Conservation (phyloP, 2,888 invertebrate genomes). For the Hypolimnas misippus region DNA sequence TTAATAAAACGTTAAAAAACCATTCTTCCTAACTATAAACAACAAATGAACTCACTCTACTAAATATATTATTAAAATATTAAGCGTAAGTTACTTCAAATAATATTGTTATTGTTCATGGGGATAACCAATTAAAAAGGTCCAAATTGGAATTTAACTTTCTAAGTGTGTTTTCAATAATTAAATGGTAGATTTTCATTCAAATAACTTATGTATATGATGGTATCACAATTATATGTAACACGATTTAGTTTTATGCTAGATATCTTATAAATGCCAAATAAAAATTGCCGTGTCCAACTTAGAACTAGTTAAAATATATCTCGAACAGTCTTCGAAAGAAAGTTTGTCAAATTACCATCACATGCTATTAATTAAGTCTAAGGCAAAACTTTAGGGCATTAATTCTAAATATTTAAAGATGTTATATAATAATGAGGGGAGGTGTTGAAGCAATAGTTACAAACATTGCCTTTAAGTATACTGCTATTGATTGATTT, state of each 20-base stretch:
- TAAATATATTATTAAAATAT: background rate
- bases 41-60: no score
- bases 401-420: background rate
- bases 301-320: background rate
- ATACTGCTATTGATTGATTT: background rate
- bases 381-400: constrained; percentile 8
- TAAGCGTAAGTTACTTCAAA: background rate
- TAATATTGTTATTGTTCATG: background rate
- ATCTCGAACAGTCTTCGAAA: background rate
- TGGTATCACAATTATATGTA: constrained; percentile 3
- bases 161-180: background rate
- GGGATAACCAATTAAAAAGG: background rate
- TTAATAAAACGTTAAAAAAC: background rate
- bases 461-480: background rate
- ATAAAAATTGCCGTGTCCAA: background rate
- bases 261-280: background rate
- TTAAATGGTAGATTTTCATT: background rate
- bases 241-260: background rate
- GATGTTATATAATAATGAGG: background rate
- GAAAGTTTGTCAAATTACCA: constrained; percentile 6
- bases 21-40: no score
- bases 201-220: background rate
- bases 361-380: constrained; percentile 4
- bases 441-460: background rate
- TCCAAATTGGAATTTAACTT: background rate